Conservation (phyloP, 2,888 invertebrate genomes). For the Arctia plantaginis region DNA sequence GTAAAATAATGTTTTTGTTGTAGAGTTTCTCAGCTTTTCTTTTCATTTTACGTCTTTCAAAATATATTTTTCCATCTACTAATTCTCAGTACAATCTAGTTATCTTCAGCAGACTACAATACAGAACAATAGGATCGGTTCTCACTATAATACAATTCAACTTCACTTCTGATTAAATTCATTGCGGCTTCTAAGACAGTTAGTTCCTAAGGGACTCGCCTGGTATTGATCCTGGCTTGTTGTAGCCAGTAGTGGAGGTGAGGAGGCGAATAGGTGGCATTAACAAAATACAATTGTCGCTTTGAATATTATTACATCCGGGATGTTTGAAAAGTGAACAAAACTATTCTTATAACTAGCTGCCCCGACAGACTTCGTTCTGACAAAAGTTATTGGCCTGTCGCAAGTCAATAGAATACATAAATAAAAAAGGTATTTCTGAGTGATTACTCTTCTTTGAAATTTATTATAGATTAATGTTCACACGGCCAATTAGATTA, state of each 20-base stretch:
- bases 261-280: background rate
- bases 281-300: background rate
- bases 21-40: background rate
- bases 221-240: slow-evolving; percentile 9
- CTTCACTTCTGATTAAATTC: slow-evolving; percentile 9
- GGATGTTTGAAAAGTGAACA: background rate
- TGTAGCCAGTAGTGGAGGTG: background rate
- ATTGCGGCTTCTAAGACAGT: slow-evolving; percentile 7
- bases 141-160: background rate
- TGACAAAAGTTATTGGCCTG: too few relatives aligned
- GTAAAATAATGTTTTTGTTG: background rate
- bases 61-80: background rate
- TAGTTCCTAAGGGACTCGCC: slow-evolving; percentile 2
- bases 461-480: too few relatives aligned
- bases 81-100: background rate
- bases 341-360: background rate
- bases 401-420: too few relatives aligned
- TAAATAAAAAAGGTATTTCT: too few relatives aligned
- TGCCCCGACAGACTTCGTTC: too few relatives aligned
- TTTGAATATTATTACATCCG: background rate
- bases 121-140: background rate
- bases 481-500: too few relatives aligned
- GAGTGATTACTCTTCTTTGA: too few relatives aligned
- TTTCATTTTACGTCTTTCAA: background rate
- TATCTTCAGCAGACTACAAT: background rate